phyloP scores from a whole-genome alignment of 1,140 invertebrate genomes.

The Aphelinus atriplicis region DNA sequence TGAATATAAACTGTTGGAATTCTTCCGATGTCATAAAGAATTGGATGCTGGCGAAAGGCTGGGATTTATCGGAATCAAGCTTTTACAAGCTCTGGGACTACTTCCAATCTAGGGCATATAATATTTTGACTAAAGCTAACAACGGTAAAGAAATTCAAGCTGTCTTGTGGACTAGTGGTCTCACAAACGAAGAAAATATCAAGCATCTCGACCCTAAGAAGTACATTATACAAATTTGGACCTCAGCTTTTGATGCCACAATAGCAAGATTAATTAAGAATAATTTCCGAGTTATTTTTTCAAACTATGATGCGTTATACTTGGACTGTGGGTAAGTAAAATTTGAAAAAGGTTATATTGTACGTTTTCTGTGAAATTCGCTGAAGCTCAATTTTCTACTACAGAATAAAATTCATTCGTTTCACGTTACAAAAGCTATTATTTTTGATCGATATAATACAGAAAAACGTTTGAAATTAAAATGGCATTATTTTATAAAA shows the following conservation, averaged over 20 bases:
- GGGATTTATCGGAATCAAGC: slow-evolving; percentile 69
- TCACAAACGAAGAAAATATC: slow-evolving; percentile 75
- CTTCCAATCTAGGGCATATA: slow-evolving; percentile 76
- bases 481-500: no score
- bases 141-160: slow-evolving; percentile 70
- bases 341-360: no score
- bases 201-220: slow-evolving; percentile 75
- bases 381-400: no score
- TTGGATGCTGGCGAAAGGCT: slow-evolving; percentile 76
- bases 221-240: slow-evolving; percentile 89
- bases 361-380: no score
- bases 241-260: slow-evolving; percentile 70
- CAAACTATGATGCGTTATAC: slow-evolving; percentile 86
- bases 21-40: slow-evolving; percentile 72
- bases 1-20: slow-evolving; percentile 82
- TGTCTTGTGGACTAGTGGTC: slow-evolving; percentile 84
- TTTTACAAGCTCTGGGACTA: slow-evolving; percentile 81
- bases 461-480: no score
- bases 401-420: no score
- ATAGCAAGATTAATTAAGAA: slow-evolving; percentile 75
- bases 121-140: slow-evolving; percentile 63
- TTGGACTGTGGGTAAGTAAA: slow-evolving; percentile 79
- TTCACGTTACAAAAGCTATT: no score
- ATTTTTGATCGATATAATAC: no score
- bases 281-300: slow-evolving; percentile 80